A percentile compares a stretch with the other conserved stretches of the same genome.
Evolutionary conservation across 2,888 invertebrate species (phyloP).

Genomic region (Scaptomyza flava): DNA sequence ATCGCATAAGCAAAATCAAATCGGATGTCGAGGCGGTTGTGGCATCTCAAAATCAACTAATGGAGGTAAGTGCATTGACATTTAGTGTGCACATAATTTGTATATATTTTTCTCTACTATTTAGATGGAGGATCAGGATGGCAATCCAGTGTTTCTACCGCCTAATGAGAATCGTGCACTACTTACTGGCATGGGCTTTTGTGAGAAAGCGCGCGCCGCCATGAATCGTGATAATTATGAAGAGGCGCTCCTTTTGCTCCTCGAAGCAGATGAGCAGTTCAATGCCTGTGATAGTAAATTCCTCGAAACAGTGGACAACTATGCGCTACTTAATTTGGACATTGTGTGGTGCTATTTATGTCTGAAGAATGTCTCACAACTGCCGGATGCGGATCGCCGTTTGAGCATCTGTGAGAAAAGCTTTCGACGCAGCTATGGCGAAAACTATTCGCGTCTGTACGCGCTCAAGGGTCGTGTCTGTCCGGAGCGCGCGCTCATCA

Average conservation of each 20-base stretch:
- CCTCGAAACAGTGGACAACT: slow-evolving; percentile 91
- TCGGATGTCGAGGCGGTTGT: slow-evolving; percentile 86
- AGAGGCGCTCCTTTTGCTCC: slow-evolving; percentile 89
- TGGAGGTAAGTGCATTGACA: slow-evolving; percentile 65
- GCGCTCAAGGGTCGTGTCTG: slow-evolving; percentile 86
- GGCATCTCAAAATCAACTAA: slow-evolving; percentile 82
- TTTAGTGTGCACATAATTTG: background rate
- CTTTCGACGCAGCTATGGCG: slow-evolving; percentile 88
- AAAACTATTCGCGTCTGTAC: slow-evolving; percentile 87
- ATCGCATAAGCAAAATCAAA: slow-evolving; percentile 86
- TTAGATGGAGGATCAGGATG: slow-evolving; percentile 91
- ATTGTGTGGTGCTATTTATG: slow-evolving; percentile 95
- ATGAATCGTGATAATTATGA: slow-evolving; percentile 88
- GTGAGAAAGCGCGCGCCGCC: slow-evolving; percentile 91
- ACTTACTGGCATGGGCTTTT: slow-evolving; percentile 91
- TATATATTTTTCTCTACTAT: too few species aligned
- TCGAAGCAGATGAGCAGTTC: slow-evolving; percentile 91
- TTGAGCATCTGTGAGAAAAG: slow-evolving; percentile 88
- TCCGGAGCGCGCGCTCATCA: slow-evolving; percentile 90
- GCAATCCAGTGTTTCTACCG: slow-evolving; percentile 90
- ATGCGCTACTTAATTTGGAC: slow-evolving; percentile 92
- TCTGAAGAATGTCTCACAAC: slow-evolving; percentile 88
- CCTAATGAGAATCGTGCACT: slow-evolving; percentile 88
- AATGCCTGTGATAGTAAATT: slow-evolving; percentile 84
- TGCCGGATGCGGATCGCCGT: slow-evolving; percentile 90